phyloP scores from a whole-genome alignment of 1,140 invertebrate species.

The Papilio polyxenes region DNA sequence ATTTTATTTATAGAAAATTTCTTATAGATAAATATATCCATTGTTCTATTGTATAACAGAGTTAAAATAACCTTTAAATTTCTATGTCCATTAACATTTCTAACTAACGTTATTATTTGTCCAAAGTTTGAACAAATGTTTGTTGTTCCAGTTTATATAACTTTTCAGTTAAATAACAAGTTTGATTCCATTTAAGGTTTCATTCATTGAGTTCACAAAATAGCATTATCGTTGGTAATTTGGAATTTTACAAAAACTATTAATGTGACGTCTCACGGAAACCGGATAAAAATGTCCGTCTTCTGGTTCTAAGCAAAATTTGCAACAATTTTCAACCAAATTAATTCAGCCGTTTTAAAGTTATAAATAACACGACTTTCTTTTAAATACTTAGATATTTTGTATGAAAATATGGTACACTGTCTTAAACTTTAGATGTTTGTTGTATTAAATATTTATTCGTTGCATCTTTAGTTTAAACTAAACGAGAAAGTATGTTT shows the following conservation, averaged over 20 bases:
- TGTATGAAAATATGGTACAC: too few relatives aligned
- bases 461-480: too few relatives aligned
- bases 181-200: not conserved
- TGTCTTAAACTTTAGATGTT: too few relatives aligned
- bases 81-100: not conserved
- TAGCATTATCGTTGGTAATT: not conserved
- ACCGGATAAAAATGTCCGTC: too few relatives aligned
- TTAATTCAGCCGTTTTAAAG: too few relatives aligned
- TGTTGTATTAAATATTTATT: too few relatives aligned
- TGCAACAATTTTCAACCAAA: too few relatives aligned
- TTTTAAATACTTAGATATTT: too few relatives aligned
- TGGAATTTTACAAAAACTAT: not conserved
- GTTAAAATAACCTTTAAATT: not conserved
- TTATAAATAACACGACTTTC: too few relatives aligned
- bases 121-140: constrained; percentile 12
- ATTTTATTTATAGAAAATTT: not conserved
- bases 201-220: not conserved
- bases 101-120: not conserved
- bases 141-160: constrained; percentile 1
- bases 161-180: not conserved
- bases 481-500: too few relatives aligned
- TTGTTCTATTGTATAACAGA: not conserved
- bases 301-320: too few relatives aligned
- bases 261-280: too few relatives aligned
- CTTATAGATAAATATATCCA: not conserved